These are phyloP conservation scores for Chamaedrilus cognettii DNA, from an alignment of 2,888 invertebrate genomes.

Conservation along the genomic window DNA sequence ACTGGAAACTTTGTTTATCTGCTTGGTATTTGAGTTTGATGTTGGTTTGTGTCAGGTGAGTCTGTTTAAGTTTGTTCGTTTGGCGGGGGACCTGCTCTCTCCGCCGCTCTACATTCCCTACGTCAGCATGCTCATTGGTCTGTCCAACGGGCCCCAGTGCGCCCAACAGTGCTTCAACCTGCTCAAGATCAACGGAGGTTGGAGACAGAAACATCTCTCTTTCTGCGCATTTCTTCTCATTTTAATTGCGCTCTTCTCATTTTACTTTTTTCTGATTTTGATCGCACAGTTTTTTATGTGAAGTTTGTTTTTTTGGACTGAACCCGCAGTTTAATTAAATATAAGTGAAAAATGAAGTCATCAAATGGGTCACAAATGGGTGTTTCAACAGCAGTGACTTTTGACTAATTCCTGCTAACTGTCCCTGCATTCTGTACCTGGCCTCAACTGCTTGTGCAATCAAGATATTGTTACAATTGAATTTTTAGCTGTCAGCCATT, in stretches of 20 bases:
- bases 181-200: conserved; percentile 69
- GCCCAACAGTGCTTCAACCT: conserved; percentile 79
- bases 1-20: not conserved
- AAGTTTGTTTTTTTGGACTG: not conserved
- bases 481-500: too few species aligned
- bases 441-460: too few species aligned
- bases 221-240: too few species aligned
- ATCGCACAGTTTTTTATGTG: not conserved
- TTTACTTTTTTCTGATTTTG: not conserved
- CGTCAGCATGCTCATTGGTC: conserved; percentile 80
- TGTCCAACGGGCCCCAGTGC: conserved; percentile 74
- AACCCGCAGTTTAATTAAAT: too few species aligned
- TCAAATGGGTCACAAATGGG: too few species aligned
- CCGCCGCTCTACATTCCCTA: conserved; percentile 84
- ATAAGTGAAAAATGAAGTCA: too few species aligned
- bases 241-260: not conserved
- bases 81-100: conserved; percentile 83
- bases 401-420: too few species aligned
- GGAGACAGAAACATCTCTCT: too few species aligned
- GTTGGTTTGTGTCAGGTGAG: conserved; percentile 45
- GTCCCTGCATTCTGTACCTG: too few species aligned
- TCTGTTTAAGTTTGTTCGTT: conserved; percentile 85
- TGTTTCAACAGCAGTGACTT: too few species aligned
- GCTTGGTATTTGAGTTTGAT: conserved; percentile 1
- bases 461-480: too few species aligned